Conservation (phyloP, 2,113 vertebrate species). For the Gobius niger region DNA sequence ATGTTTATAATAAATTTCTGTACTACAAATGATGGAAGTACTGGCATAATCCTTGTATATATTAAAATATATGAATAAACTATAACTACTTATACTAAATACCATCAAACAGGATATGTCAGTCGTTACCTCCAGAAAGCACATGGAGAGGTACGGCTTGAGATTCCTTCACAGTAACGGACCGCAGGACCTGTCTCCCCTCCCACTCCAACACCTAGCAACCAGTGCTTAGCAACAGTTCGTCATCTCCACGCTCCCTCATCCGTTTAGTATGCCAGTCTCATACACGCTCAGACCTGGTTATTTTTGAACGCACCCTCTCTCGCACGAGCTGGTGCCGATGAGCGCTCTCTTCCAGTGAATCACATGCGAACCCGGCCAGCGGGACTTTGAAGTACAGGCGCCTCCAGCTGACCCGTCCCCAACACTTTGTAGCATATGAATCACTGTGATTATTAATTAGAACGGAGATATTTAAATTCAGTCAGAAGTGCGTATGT, state of each 20-base stretch:
- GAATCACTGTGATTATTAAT: slow-evolving; percentile 18
- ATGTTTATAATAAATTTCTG: too few species aligned
- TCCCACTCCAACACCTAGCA: slow-evolving; percentile 62
- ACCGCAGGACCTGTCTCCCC: slow-evolving; percentile 46
- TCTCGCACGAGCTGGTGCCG: slow-evolving; percentile 19
- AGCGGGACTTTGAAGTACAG: slow-evolving; percentile 21
- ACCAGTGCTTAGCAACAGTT: slow-evolving; percentile 78
- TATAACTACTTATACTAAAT: not conserved
- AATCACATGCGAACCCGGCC: slow-evolving; percentile 45
- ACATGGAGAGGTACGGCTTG: slow-evolving; percentile 55
- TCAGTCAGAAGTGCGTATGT: not conserved
- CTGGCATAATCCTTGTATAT: not conserved
- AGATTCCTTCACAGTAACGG: slow-evolving; percentile 51
- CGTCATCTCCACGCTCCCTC: slow-evolving; percentile 59
- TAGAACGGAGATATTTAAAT: not conserved
- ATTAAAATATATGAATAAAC: not conserved
- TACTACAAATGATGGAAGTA: too few species aligned
- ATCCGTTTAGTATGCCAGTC: slow-evolving; percentile 73
- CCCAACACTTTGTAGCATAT: slow-evolving; percentile 16
- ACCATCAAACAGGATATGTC: slow-evolving; percentile 7
- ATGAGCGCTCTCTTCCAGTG: slow-evolving; percentile 16
- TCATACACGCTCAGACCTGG: slow-evolving; percentile 49
- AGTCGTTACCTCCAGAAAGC: not conserved
- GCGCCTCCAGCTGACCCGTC: slow-evolving; percentile 15
- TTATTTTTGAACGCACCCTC: slow-evolving; percentile 48